These are phyloP conservation scores for Meloidogyne chitwoodi DNA, from an alignment of 1,140 invertebrate species.

Conservation along the genomic window DNA sequence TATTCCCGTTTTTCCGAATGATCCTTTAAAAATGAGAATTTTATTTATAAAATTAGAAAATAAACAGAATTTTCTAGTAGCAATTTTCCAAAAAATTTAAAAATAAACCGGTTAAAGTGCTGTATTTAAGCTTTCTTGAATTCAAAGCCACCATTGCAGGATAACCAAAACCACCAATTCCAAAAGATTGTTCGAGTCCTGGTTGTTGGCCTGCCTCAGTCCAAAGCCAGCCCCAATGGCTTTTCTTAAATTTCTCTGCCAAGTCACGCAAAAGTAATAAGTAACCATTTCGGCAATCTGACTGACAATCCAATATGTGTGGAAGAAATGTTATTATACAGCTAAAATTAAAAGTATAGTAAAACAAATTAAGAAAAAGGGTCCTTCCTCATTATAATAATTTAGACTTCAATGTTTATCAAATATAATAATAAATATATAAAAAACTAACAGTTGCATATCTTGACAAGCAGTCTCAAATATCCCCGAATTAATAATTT, in stretches of 20 bases:
- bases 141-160: slow-evolving; percentile 90
- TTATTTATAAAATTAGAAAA: not conserved
- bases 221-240: slow-evolving; percentile 97
- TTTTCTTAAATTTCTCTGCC: slow-evolving; percentile 88
- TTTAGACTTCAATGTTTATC: too few relatives aligned
- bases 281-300: slow-evolving; percentile 85
- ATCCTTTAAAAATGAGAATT: slow-evolving; percentile 62
- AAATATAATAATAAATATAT: not conserved
- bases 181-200: slow-evolving; percentile 79
- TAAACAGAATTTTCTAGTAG: not conserved
- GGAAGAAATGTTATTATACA: slow-evolving; percentile 91
- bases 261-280: slow-evolving; percentile 72
- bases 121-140: slow-evolving; percentile 92
- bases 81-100: not conserved
- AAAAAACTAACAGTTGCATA: slow-evolving; percentile 44
- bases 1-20: slow-evolving; percentile 89
- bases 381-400: too few relatives aligned
- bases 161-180: slow-evolving; percentile 78
- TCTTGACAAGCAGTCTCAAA: slow-evolving; percentile 54
- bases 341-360: not conserved
- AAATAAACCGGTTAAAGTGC: slow-evolving; percentile 71
- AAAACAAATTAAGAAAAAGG: slow-evolving; percentile 61
- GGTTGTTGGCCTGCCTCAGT: slow-evolving; percentile 79
- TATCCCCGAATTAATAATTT: slow-evolving; percentile 64
- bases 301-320: slow-evolving; percentile 93